Base-by-base conservation (phyloP, 2,113 vertebrate species). In the Centropus unirufus region DNA sequence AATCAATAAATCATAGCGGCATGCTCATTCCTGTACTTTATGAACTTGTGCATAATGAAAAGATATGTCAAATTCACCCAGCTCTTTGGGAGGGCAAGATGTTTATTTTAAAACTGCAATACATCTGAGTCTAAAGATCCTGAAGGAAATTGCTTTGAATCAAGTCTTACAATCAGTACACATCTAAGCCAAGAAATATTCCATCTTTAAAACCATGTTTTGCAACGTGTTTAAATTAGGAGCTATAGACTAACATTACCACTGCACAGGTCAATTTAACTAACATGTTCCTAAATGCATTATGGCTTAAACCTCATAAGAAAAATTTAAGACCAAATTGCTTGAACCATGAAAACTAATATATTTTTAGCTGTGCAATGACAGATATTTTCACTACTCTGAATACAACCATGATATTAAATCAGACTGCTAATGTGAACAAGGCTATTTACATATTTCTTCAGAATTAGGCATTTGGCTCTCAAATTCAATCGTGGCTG, bases 401-500 rank as follows among this genome's bases (percentile, higher is more conserved):
- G 87, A 93, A 62, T 54, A 80, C 42, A 83, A 49, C 42, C 19
- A 62, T 17, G 76, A 36, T 69, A 93, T 79, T 69, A 85, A 73
- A 73, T 77, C 67, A 76, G 54, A 46, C 62, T 64, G 39, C 49
- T 90, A 79, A 82, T 61, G 14, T 68, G 57, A 94, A 39, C 26
- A 92, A 58, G 32, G 51, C 24, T 91, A 44, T 68, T 92, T 72
- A 83, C 55, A 55, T 84, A 84, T 81, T 95, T 92, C 77, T 16
- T 51, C 26, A 72, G 40, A 67, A 75, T 87, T 39, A 91, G 73
- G 59, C 51, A 62, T 82, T 73, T 69, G 23, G 24, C 44, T 87
- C 88, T 54, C 74, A 52, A 82, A 79, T 67, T 88, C 46, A 57
- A 0, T 70, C 27, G 2, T 59, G 34, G 36, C 30, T 92, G 67